Base-by-base conservation (phyloP, 2,888 invertebrate genomes). In the Phaedon cochleariae region DNA sequence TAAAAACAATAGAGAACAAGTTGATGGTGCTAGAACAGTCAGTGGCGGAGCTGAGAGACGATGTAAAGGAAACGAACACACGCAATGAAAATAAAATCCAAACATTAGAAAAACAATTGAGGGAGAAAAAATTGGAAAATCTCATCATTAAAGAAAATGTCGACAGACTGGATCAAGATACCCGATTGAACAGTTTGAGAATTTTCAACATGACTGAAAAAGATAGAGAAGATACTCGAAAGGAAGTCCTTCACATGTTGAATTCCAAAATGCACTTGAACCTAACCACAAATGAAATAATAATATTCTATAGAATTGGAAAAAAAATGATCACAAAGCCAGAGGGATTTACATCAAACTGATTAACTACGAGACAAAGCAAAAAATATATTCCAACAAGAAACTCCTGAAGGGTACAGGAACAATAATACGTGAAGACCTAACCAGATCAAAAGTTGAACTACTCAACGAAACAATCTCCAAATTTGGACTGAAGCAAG, bases 231-330 rank as follows among this genome's bases (percentile, higher is more conserved):
- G 26, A 26, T 34, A 34, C 31, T 9, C 6, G 31, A 2, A 10
- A 34, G 31, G 31, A 34, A 34, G 10, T 34, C 10, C 2, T 34
- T 7, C 2, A 34, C 31, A 34, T 34, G 31, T 9, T 34, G 10
- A 10, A 34, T 10, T 34, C 9, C 9, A 34, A 34, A 34, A 34
- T 34, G 31, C 6, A 34, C 31, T 10, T 34, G 10, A 10, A 10
- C 9, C 4, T 34, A 7, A 34, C 9, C 31, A 34, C 31, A 10
- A 34, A 34, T 5, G 31, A 34, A 10, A 34, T 34, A 5, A 9
- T 9, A 10, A 34, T 9, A 5, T 51, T 20, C 26, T 51, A 51
- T 51, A 51, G 51, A 51, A 86, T 98, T 59, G 97, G 97, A 83
- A 97, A 94, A 89, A 91, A 75, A 73, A 26, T 21, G 26, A 17